Conservation (phyloP, 2,113 vertebrate species). For the Trinectes maculatus region DNA sequence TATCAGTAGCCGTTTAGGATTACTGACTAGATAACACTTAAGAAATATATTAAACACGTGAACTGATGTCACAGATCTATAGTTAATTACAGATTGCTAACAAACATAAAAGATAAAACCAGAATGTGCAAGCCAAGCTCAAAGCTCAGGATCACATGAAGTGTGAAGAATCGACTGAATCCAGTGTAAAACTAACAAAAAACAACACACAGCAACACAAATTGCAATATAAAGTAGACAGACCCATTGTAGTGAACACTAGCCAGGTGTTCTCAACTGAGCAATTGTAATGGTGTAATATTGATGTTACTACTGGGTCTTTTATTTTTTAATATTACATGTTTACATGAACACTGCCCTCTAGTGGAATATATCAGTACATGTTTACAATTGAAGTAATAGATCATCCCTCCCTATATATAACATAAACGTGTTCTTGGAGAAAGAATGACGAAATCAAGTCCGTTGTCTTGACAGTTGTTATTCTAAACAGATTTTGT, state of each 20-base stretch:
- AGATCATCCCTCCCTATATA: too few relatives aligned
- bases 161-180: neutral
- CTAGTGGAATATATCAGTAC: too few relatives aligned
- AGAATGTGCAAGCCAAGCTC: neutral
- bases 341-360: too few relatives aligned
- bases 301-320: neutral
- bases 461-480: too few relatives aligned
- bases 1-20: neutral
- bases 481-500: too few relatives aligned
- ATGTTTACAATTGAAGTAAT: too few relatives aligned
- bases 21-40: neutral
- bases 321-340: too few relatives aligned
- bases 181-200: too few relatives aligned
- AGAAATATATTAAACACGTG: neutral
- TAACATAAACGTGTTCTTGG: too few relatives aligned
- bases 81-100: neutral
- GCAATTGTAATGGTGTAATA: neutral
- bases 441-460: too few relatives aligned
- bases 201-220: neutral
- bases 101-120: neutral
- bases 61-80: neutral
- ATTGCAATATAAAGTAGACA: neutral
- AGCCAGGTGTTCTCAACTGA: neutral
- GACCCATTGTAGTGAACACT: neutral
- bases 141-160: slow-evolving; percentile 24